Percentiles rank a stretch among this genome's conserved stretches.
Conservation (phyloP, 2,888 invertebrate species). For the Timema cristinae region DNA sequence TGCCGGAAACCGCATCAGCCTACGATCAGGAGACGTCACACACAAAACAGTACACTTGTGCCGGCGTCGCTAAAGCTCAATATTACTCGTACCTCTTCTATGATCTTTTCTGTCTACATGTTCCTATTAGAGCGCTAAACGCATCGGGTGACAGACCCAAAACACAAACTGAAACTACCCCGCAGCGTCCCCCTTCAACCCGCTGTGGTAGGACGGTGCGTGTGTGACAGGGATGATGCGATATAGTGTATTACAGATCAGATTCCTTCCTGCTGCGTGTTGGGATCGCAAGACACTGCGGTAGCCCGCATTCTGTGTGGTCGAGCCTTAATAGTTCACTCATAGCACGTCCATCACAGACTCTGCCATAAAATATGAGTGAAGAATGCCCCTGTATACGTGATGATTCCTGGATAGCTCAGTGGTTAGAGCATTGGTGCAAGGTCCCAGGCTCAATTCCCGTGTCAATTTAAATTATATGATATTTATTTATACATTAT, state of each 20-base stretch:
- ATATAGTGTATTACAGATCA: neutral
- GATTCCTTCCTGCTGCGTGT: neutral
- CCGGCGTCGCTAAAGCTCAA: too few relatives aligned
- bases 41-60: too few relatives aligned
- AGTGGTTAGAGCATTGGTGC: too few relatives aligned
- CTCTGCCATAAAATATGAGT: too few relatives aligned
- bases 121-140: neutral
- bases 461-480: too few relatives aligned
- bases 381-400: too few relatives aligned
- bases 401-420: too few relatives aligned
- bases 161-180: neutral
- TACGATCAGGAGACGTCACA: too few relatives aligned
- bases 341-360: too few relatives aligned
- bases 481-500: too few relatives aligned
- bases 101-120: neutral
- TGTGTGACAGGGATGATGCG: constrained; percentile 3
- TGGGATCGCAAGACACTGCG: neutral
- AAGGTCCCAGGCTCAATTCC: too few relatives aligned
- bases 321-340: neutral
- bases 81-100: neutral
- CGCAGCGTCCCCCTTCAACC: neutral
- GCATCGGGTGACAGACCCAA: neutral
- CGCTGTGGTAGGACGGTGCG: neutral
- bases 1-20: too few relatives aligned
- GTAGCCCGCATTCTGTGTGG: constrained; percentile 8